A percentile compares a stretch with the other conserved stretches of the same genome.
phyloP scores from a whole-genome alignment of 2,113 vertebrate species.

The Tangachromis dhanisi region DNA sequence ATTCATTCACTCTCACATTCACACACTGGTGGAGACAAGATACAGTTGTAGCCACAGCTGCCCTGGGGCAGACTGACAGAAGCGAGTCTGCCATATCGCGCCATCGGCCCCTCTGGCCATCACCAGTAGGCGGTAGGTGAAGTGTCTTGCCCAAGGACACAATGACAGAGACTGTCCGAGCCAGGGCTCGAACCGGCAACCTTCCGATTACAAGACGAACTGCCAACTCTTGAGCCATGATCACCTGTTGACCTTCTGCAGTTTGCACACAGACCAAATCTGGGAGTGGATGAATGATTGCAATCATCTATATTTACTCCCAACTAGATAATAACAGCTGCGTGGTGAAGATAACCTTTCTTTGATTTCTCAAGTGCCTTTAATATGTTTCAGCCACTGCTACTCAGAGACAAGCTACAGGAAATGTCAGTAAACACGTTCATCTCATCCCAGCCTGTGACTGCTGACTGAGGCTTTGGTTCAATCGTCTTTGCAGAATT shows the following conservation, averaged over 20 bases:
- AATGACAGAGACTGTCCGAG: no score
- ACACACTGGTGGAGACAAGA: no score
- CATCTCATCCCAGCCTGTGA: neutral
- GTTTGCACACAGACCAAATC: neutral
- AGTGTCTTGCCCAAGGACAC: no score
- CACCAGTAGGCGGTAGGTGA: no score
- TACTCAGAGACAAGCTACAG: neutral
- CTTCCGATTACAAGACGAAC: no score
- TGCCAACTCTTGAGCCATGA: no score
- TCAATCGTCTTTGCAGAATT: neutral
- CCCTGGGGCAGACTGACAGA: no score
- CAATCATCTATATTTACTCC: neutral
- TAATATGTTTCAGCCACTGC: neutral
- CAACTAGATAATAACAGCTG: neutral
- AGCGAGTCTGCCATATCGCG: no score
- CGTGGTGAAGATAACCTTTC: neutral
- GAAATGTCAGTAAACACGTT: neutral
- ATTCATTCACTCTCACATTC: no score
- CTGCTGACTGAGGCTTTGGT: neutral
- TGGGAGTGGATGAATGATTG: neutral
- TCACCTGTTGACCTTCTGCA: neutral
- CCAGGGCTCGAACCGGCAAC: no score
- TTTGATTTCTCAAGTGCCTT: neutral
- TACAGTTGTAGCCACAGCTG: no score
- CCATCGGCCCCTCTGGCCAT: no score